These are phyloP conservation scores for Dendrolimus pini DNA, from an alignment of 2,888 invertebrate species.

Conservation along the genomic window DNA sequence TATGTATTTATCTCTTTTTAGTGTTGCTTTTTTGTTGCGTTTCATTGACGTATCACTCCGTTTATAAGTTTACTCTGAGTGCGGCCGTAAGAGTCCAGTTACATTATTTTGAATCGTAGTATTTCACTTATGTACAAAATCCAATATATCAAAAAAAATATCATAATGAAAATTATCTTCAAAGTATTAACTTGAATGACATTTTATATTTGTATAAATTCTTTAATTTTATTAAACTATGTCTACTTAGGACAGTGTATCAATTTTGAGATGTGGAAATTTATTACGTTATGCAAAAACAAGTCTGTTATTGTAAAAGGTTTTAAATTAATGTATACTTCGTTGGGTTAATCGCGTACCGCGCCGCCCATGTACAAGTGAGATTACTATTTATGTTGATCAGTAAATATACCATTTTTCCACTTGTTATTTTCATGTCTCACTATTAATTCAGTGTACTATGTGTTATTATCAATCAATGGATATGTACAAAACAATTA, in stretches of 20 bases:
- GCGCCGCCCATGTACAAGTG: too few relatives aligned
- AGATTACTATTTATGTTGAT: too few relatives aligned
- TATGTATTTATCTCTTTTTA: too few relatives aligned
- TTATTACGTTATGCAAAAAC: not conserved
- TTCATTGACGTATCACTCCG: too few relatives aligned
- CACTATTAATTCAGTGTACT: not conserved
- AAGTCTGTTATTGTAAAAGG: too few relatives aligned
- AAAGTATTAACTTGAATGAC: conserved; percentile 37
- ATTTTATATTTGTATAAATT: conserved; percentile 69
- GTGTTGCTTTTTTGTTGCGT: too few relatives aligned
- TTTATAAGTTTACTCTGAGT: too few relatives aligned
- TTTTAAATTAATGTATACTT: too few relatives aligned
- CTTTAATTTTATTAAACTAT: conserved; percentile 57
- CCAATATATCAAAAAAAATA: conserved; percentile 11
- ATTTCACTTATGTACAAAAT: conserved; percentile 20
- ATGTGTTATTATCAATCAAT: conserved; percentile 54
- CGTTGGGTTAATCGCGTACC: too few relatives aligned
- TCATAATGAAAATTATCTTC: not conserved
- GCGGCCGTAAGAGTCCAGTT: conserved; percentile 18
- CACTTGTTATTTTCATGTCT: not conserved
- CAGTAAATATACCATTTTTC: not conserved
- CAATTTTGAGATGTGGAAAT: not conserved
- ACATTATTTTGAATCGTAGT: conserved; percentile 34
- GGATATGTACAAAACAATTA: conserved; percentile 67
- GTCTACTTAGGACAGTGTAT: not conserved